Conservation (phyloP, 2,113 vertebrate genomes). For the Anguilla japonica region DNA sequence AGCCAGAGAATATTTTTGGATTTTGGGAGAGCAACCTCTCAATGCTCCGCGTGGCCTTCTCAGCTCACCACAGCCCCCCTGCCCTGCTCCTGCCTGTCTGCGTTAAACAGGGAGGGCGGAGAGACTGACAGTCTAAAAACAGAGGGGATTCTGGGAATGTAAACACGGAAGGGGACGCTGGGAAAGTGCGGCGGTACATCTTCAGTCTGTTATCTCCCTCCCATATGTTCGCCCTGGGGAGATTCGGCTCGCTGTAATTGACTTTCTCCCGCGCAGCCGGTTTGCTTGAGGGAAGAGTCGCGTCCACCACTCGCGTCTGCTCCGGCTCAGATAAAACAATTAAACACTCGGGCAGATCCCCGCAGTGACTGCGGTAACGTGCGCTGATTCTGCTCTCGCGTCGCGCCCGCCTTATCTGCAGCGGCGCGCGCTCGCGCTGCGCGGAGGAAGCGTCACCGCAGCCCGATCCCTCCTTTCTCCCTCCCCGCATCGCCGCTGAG, state of each 20-base stretch:
- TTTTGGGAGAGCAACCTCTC: background rate
- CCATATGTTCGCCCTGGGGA: constrained; percentile 68
- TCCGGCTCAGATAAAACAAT: constrained; percentile 55
- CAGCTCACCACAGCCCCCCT: background rate
- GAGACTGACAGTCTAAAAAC: background rate
- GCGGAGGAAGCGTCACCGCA: background rate
- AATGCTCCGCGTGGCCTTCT: background rate
- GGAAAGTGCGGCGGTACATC: background rate
- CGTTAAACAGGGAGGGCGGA: background rate
- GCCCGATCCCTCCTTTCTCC: background rate
- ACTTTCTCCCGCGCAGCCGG: constrained; percentile 64
- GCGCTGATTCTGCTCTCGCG: background rate
- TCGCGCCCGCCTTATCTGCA: background rate
- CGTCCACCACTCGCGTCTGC: constrained; percentile 65
- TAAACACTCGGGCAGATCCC: constrained; percentile 50
- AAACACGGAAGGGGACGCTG: background rate
- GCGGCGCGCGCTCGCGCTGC: background rate
- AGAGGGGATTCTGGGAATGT: background rate
- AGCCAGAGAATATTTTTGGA: background rate
- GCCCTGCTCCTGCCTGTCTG: background rate
- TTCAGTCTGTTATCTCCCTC: constrained; percentile 59
- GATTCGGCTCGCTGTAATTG: constrained; percentile 65
- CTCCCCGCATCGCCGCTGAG: background rate
- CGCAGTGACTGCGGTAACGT: background rate
- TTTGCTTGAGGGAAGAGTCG: constrained; percentile 61